Percentiles rank a stretch among this genome's conserved stretches.
Conservation (phyloP, 92 coral and sea anemone species). For the Parazoanthus atlanticus region DNA sequence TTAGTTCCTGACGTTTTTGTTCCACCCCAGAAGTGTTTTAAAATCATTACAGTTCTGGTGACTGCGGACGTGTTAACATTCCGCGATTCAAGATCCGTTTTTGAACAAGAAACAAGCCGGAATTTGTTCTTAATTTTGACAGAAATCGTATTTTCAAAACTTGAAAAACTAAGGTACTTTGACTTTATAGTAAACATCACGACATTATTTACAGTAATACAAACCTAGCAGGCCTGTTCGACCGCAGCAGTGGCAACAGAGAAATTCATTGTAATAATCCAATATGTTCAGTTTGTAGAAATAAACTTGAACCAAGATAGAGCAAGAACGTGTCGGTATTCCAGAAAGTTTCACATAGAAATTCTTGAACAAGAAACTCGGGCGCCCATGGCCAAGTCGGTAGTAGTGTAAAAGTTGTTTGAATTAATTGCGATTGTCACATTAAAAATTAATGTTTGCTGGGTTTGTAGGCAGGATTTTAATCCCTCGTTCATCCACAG, state of each 20-base stretch:
- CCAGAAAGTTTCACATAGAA: background rate
- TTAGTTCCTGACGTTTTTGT: background rate
- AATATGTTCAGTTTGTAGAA: background rate
- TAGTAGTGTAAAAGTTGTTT: background rate
- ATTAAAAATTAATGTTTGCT: constrained; percentile 25
- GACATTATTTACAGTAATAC: background rate
- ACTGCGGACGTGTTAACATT: background rate
- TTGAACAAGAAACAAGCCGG: background rate
- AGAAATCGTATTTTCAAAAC: background rate
- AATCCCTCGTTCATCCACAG: background rate
- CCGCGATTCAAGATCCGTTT: background rate
- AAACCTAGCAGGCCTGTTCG: background rate
- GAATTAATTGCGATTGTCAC: background rate
- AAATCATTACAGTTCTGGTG: background rate
- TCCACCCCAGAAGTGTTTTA: background rate
- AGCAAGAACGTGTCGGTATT: background rate
- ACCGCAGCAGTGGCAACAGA: background rate
- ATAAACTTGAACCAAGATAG: background rate
- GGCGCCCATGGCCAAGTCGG: too few relatives aligned
- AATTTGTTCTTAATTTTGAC: background rate
- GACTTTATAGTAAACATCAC: background rate
- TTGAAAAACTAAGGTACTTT: background rate
- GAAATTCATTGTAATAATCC: background rate
- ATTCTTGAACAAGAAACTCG: too few relatives aligned
- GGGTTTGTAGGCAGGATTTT: constrained; percentile 14